phyloP scores from a whole-genome alignment of 2,797 vertebrate species.

The Sitta carolinensis region DNA sequence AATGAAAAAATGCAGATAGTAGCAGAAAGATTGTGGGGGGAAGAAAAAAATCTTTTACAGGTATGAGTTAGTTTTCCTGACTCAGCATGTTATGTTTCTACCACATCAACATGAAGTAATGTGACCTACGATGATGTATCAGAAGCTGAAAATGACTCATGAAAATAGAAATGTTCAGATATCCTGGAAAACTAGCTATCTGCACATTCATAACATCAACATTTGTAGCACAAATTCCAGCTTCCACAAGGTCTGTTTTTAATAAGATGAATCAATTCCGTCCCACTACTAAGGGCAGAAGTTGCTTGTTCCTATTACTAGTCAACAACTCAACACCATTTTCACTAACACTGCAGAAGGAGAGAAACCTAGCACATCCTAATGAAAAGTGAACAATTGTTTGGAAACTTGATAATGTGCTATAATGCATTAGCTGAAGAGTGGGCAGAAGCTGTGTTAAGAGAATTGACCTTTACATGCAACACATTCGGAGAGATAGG shows the following conservation, averaged over 20 bases:
- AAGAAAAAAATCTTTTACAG: not conserved
- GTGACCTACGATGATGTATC: slow-evolving; percentile 19
- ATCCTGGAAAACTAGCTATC: slow-evolving; percentile 48
- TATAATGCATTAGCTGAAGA: slow-evolving; percentile 70
- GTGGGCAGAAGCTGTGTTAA: slow-evolving; percentile 50
- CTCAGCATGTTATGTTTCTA: not conserved
- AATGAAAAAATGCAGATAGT: not conserved
- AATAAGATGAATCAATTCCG: slow-evolving; percentile 75
- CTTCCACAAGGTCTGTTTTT: slow-evolving; percentile 68
- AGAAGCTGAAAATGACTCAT: slow-evolving; percentile 46
- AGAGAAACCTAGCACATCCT: slow-evolving; percentile 64
- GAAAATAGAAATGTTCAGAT: slow-evolving; percentile 52
- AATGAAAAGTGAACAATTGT: slow-evolving; percentile 73
- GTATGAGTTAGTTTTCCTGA: slow-evolving; percentile 22
- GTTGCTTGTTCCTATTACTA: slow-evolving; percentile 69
- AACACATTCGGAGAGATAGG: slow-evolving; percentile 37
- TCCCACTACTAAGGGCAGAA: slow-evolving; percentile 56
- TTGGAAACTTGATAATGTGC: slow-evolving; percentile 72
- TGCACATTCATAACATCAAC: slow-evolving; percentile 59
- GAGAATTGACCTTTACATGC: slow-evolving; percentile 55
- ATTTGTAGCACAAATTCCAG: slow-evolving; percentile 45
- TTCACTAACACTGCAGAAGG: slow-evolving; percentile 57
- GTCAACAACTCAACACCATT: slow-evolving; percentile 74
- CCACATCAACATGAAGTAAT: not conserved
- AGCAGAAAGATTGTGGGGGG: not conserved